These are phyloP conservation scores for Oxygymnocypris stewartii DNA, from an alignment of 2,113 vertebrate species.

Conservation along the genomic window DNA sequence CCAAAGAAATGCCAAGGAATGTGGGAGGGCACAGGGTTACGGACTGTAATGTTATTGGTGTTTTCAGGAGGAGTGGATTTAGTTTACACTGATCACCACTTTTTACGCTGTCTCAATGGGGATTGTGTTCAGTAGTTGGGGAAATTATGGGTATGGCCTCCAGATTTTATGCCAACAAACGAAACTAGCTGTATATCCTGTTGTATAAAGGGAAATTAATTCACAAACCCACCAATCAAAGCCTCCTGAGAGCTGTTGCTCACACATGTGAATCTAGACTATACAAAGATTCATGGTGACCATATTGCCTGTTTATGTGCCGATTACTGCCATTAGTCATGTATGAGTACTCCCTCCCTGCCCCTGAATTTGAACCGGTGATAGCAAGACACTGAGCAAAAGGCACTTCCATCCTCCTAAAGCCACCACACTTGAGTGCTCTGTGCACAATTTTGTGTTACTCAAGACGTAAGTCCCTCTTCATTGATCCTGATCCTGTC, in stretches of 20 bases:
- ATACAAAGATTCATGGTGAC: slow-evolving; percentile 21
- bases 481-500: slow-evolving; percentile 57
- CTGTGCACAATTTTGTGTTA: slow-evolving; percentile 52
- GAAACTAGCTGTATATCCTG: slow-evolving; percentile 7
- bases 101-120: slow-evolving; percentile 29
- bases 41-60: slow-evolving; percentile 52
- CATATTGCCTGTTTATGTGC: slow-evolving; percentile 9
- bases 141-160: neutral
- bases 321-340: slow-evolving; percentile 8
- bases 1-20: slow-evolving; percentile 58
- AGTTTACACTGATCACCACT: slow-evolving; percentile 13
- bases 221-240: neutral
- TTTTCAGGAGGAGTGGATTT: slow-evolving; percentile 49
- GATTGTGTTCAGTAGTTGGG: slow-evolving; percentile 25
- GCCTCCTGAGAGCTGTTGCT: neutral
- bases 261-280: neutral
- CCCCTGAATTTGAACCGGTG: slow-evolving; percentile 17
- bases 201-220: slow-evolving; percentile 17
- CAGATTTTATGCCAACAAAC: slow-evolving; percentile 30
- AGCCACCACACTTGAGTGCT: slow-evolving; percentile 50
- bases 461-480: slow-evolving; percentile 53
- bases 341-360: neutral
- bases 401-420: slow-evolving; percentile 49
- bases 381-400: slow-evolving; percentile 18
- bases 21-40: slow-evolving; percentile 52